These are phyloP conservation scores for Agrotis ipsilon DNA, from an alignment of 2,888 invertebrate species.

Conservation along the genomic window DNA sequence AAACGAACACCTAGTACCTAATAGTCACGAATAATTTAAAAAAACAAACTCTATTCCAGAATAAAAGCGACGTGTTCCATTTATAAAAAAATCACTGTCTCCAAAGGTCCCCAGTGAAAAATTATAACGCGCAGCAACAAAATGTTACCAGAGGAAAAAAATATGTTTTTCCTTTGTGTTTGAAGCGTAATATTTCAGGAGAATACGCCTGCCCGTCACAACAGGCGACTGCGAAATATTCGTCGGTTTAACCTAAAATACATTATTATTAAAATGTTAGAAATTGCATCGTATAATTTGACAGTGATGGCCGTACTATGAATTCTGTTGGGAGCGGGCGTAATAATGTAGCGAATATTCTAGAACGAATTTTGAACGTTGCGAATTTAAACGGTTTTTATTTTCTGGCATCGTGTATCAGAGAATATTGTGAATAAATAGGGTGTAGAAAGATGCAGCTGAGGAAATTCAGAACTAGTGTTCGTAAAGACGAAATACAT, in stretches of 20 bases:
- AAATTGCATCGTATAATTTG: constrained; percentile 67
- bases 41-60: constrained; percentile 55
- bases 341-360: constrained; percentile 49
- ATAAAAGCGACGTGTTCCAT: constrained; percentile 68
- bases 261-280: constrained; percentile 67
- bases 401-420: neutral
- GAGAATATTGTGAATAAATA: constrained; percentile 1
- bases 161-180: constrained; percentile 77
- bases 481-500: neutral
- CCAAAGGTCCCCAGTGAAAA: constrained; percentile 79
- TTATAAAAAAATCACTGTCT: constrained; percentile 71
- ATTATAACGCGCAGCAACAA: constrained; percentile 75
- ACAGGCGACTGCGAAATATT: constrained; percentile 57
- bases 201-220: constrained; percentile 62
- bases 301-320: constrained; percentile 65
- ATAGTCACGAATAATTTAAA: constrained; percentile 21
- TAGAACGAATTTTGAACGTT: constrained; percentile 25
- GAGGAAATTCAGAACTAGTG: neutral
- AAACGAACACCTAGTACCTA: constrained; percentile 17
- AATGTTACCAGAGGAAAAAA: constrained; percentile 72
- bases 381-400: constrained; percentile 10
- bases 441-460: neutral
- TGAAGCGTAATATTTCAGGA: constrained; percentile 75
- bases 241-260: constrained; percentile 65
- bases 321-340: constrained; percentile 46